phyloP scores from a whole-genome alignment of 1,140 invertebrate species.

The Scaptodrosophila lebanonensis region DNA sequence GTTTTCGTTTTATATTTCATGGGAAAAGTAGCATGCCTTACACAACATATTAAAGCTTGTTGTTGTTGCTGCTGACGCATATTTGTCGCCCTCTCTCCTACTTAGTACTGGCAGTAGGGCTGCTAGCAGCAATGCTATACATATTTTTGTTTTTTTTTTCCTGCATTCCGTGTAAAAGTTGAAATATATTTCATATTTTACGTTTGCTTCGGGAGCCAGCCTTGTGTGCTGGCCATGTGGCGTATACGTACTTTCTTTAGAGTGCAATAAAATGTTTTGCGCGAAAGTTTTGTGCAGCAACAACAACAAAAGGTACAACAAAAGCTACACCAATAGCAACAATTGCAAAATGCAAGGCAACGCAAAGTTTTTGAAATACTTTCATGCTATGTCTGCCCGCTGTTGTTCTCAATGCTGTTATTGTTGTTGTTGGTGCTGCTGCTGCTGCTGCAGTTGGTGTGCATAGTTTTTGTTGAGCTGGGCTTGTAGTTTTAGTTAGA shows the following conservation, averaged over 20 bases:
- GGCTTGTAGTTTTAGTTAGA: slow-evolving; percentile 57
- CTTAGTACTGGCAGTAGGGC: slow-evolving; percentile 1
- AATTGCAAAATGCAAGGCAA: slow-evolving; percentile 12
- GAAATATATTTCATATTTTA: slow-evolving; percentile 75
- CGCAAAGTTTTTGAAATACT: slow-evolving; percentile 56
- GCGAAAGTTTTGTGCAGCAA: slow-evolving; percentile 54
- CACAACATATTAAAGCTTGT: slow-evolving; percentile 50
- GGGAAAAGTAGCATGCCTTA: slow-evolving; percentile 43
- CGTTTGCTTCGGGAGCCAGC: slow-evolving; percentile 51
- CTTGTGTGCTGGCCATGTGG: slow-evolving; percentile 22
- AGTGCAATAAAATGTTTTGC: slow-evolving; percentile 72
- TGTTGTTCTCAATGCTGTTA: too few relatives aligned
- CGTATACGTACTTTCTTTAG: slow-evolving; percentile 55
- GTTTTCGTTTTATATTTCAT: slow-evolving; percentile 5
- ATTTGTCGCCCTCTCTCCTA: slow-evolving; percentile 45
- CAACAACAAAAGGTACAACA: too few relatives aligned
- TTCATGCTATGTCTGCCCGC: not conserved
- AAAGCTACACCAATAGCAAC: too few relatives aligned
- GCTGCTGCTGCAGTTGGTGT: slow-evolving; percentile 1
- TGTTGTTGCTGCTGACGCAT: slow-evolving; percentile 37
- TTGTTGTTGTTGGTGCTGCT: too few relatives aligned
- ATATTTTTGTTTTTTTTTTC: slow-evolving; percentile 48
- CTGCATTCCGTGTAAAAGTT: slow-evolving; percentile 52
- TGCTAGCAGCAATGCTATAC: slow-evolving; percentile 43
- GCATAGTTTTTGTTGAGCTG: slow-evolving; percentile 47